Percentiles rank a stretch among this genome's conserved stretches.
Conservation (phyloP, 2,888 invertebrate species). For the Apodemia duryi region DNA sequence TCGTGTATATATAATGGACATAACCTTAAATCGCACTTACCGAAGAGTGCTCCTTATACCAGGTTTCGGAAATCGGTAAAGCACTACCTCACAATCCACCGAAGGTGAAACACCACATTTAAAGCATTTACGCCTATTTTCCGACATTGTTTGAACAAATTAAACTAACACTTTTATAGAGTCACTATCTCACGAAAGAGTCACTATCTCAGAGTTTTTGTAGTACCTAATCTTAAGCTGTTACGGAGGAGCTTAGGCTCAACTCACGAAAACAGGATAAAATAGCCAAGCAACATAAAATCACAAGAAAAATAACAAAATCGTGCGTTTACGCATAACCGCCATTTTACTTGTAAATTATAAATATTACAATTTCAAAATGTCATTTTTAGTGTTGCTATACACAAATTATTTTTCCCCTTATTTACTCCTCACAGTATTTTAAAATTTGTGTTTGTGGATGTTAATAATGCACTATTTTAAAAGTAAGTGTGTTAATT, state of each 20-base stretch:
- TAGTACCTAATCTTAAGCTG: background rate
- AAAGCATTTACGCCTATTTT: background rate
- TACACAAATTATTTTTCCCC: no score
- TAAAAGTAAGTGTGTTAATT: no score
- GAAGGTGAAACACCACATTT: background rate
- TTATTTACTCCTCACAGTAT: no score
- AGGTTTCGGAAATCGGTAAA: slow-evolving; percentile 5
- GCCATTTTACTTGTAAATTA: background rate
- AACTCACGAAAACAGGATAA: background rate
- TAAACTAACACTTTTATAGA: background rate
- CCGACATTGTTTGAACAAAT: background rate
- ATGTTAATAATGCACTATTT: no score
- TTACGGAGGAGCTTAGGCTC: background rate
- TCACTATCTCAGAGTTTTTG: background rate
- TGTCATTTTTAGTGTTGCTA: no score
- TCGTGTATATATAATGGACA: background rate
- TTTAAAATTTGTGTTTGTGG: no score
- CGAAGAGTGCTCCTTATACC: background rate
- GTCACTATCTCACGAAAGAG: background rate
- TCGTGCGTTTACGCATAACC: background rate
- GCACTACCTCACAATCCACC: background rate
- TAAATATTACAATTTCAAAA: background rate
- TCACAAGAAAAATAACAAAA: background rate
- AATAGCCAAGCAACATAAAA: background rate
- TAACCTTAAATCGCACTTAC: background rate